Conservation (phyloP, 2,888 invertebrate genomes). For the Mantis religiosa region DNA sequence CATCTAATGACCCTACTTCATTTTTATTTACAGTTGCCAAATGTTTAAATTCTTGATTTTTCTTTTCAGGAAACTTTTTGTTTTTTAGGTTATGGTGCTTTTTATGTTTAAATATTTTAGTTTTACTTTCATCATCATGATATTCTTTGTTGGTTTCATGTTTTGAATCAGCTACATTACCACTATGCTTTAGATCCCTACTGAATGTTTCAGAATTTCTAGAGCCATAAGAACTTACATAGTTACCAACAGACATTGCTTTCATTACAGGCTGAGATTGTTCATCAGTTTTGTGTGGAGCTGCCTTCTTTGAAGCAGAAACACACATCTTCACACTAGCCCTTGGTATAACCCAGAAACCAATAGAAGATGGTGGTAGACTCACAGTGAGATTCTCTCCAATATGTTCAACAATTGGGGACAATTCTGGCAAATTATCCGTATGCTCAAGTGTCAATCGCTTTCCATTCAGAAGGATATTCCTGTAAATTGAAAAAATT, state of each 20-base stretch:
- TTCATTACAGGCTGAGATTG: background rate
- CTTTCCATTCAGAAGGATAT: conserved; percentile 61
- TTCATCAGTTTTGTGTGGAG: background rate
- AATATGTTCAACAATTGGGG: conserved; percentile 33
- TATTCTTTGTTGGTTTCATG: background rate
- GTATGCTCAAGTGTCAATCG: conserved; percentile 56
- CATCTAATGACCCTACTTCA: background rate
- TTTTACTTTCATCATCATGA: background rate
- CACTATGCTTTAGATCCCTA: background rate
- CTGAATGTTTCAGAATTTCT: background rate
- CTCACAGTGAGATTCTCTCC: conserved; percentile 51
- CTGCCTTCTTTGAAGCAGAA: background rate
- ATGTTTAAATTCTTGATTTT: background rate
- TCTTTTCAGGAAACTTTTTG: background rate
- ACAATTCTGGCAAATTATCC: conserved; percentile 46
- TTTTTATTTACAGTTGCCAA: background rate
- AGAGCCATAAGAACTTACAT: background rate
- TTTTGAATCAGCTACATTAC: background rate
- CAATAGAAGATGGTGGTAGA: conserved; percentile 63
- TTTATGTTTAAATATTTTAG: background rate
- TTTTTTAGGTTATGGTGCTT: background rate
- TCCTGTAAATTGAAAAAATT: conserved; percentile 45
- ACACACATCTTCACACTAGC: conserved; percentile 58
- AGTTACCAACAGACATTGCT: background rate
- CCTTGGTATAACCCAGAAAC: conserved; percentile 70